phyloP scores from a whole-genome alignment of 1,140 invertebrate species.

The Pararge aegeria region DNA sequence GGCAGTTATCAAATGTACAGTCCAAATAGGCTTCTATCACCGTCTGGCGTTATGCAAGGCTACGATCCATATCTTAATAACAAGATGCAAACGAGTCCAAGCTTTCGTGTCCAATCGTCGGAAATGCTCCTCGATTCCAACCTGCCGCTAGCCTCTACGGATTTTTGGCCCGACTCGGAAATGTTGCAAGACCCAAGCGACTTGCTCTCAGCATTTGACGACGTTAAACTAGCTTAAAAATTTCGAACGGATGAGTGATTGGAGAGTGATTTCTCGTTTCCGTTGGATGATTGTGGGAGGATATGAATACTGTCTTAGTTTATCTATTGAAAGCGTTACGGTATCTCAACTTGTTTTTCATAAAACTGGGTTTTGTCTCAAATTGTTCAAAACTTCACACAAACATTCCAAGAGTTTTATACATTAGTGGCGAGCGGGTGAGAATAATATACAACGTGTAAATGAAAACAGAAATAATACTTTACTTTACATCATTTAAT shows the following conservation, averaged over 20 bases:
- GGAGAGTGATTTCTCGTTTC: conserved; percentile 54
- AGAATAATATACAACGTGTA: no score
- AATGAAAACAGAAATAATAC: no score
- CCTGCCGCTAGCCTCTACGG: conserved; percentile 43
- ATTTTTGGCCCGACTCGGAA: conserved; percentile 65
- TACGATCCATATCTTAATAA: conserved; percentile 62
- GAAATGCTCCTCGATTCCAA: conserved; percentile 55
- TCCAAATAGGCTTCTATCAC: conserved; percentile 52
- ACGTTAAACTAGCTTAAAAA: conserved; percentile 53
- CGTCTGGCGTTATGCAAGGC: conserved; percentile 48
- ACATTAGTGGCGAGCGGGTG: no score
- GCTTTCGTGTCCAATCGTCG: conserved; percentile 42
- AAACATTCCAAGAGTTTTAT: conserved; percentile 49
- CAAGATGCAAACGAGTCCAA: conserved; percentile 64
- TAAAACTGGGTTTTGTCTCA: not conserved
- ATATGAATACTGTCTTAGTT: conserved; percentile 24
- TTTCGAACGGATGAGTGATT: conserved; percentile 21
- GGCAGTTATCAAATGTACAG: conserved; percentile 61
- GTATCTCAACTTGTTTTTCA: not conserved
- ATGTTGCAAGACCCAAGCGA: conserved; percentile 60
- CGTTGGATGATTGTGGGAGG: conserved; percentile 31
- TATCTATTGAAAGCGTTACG: conserved; percentile 16
- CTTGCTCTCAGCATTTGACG: conserved; percentile 63
- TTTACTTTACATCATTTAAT: no score
- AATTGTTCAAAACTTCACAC: conserved; percentile 38